Evolutionary conservation across 2,888 invertebrate species (phyloP), one percentile per base, ranked within the genome.

Genomic region (Drosophila koepferae): DNA sequence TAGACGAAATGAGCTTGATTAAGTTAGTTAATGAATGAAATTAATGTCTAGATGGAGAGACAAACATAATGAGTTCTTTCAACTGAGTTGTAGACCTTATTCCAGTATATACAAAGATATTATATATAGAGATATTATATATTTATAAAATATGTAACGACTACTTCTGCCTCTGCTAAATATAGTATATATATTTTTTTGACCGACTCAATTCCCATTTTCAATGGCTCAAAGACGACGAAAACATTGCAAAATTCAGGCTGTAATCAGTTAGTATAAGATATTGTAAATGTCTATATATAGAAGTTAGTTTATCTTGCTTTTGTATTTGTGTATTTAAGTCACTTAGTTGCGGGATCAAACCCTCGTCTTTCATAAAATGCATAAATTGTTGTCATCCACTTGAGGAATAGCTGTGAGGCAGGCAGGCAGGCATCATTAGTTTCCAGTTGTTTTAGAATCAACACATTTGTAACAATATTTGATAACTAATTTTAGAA

Each of bases 381-480:
- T 74, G 60, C 90, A 86, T 88, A 86, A 87, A 89, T 88, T 74
- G 66, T 38, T 65, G 72, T 70, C 75, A 73, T 43, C 89, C 87
- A 89, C 89, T 90, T 87, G 89, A 87, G 73, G 56, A 56, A 38
- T 62, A 56, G 7, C 44, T 56, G 28, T 20, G 49, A n/a, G 44
- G 56, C 65, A 20, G 44, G 56, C 65, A 20, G 44, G 56, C 65
- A 46, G 63, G 63, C 31, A 20, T 61, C 85, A 79, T 74, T 80
- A 78, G 77, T 78, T 77, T 74, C 81, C 90, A 91, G 91, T 91
- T 91, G 91, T 88, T 90, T 51, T 91, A 71, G 78, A 90, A 82
- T 91, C 90, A 90, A 87, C 90, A 90, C 91, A 91, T 91, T 91
- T 91, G 92, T 91, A 91, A 91, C 85, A 91, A 91, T 91, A 91